Base-by-base conservation (phyloP, 2,888 invertebrate species). In the Aricia artaxerxes region DNA sequence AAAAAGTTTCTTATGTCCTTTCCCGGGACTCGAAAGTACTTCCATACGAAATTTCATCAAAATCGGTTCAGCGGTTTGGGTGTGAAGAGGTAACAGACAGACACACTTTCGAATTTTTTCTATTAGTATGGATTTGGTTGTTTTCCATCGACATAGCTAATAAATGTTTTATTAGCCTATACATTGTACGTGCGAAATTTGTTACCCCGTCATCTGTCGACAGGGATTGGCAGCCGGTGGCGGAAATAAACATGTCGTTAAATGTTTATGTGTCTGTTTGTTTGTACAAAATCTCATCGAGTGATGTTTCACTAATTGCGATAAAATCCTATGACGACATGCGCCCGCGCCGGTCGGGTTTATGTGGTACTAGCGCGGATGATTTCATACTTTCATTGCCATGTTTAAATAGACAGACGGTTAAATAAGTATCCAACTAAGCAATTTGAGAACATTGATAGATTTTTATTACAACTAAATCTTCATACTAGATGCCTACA, bases 261-360 rank as follows among this genome's bases (percentile, higher is more conserved):
- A 76, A 76, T 53, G 57, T 53, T 53, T 76, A 53, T 53, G 35
- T 31, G 53, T 38, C 16, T 31, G 53, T 76, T 35, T 76, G 57
- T 75, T 75, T 53, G 13, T 76, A 16, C 53, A 35, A 57, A 35
- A 81, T 80, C 80, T 79, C 64, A 80, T 76, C 76, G 49, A 53
- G 57, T 76, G 76, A 78, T 77, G 78, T 82, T 82, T 81, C 83
- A 81, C 82, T 83, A 82, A 84, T 84, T 84, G 81, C 84, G 82
- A 83, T 84, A 83, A 82, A 83, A 84, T 84, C 82, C 81, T 81
- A 83, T 81, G 81, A 82, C 85, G 84, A 86, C 86, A 85, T 87
- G 86, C 84, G 80, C 75, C 72, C 78, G 79, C 78, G 69, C 69
- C 35, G 31, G 64, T 2, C 82, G 80, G 79, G 79, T 80, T 81